phyloP scores from a whole-genome alignment of 2,113 vertebrate species.

The Dendropsophus ebraccatus region DNA sequence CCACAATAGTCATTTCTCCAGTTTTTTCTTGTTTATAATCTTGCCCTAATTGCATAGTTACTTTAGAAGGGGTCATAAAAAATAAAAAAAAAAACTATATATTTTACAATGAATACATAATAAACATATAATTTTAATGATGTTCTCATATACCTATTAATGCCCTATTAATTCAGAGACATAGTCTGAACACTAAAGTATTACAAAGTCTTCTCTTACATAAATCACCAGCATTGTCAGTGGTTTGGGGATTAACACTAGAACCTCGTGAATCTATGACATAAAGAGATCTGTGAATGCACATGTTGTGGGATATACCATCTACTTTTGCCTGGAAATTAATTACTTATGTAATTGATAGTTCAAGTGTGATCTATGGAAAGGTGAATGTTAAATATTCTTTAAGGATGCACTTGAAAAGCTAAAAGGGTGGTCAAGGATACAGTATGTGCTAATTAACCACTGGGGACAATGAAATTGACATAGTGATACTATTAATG shows the following conservation, averaged over 20 bases:
- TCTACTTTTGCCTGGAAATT: conserved; percentile 1
- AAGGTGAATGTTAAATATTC: conserved; percentile 46
- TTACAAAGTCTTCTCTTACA: neutral
- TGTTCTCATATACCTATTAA: no score
- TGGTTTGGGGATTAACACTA: neutral
- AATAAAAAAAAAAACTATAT: no score
- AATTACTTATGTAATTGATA: conserved; percentile 38
- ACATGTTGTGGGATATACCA: conserved; percentile 8
- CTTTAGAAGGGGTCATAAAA: no score
- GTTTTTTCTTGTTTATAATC: no score
- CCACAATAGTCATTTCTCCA: no score
- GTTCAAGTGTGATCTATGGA: conserved; percentile 34
- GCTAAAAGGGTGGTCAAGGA: conserved; percentile 37
- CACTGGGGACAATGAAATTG: conserved; percentile 31
- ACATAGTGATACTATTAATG: conserved; percentile 38
- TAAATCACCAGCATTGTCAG: conserved; percentile 4
- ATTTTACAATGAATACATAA: no score
- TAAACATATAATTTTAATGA: no score
- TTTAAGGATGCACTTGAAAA: conserved; percentile 37
- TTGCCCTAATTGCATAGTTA: no score
- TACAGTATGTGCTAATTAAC: conserved; percentile 39
- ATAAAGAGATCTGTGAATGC: neutral
- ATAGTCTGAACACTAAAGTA: no score
- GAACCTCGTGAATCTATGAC: neutral
- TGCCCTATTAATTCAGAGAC: no score